Evolutionary conservation across 2,888 invertebrate species (phyloP), one percentile per base, ranked within the genome.

Genomic region (Oligia fasciuncula): DNA sequence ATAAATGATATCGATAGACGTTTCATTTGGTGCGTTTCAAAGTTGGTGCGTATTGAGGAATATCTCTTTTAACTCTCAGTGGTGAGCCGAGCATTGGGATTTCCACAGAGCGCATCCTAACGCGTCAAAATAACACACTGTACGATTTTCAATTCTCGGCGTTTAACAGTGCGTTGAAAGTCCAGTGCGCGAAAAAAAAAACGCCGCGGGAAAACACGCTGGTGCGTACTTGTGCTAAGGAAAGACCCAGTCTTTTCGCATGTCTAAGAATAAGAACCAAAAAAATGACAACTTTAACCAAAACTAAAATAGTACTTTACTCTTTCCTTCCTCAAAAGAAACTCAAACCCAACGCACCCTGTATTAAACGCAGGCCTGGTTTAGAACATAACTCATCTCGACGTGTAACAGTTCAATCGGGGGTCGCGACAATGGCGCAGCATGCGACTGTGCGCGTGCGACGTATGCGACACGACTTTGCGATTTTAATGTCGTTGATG

Each of bases 401-500:
- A 89, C 90, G 84, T 91, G 95, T 94, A 95, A 95, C 96, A 96
- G 95, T 95, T 96, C 95, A 95, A 95, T 95, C 95, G 95, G 93
- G 95, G 96, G 94, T 92, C 89, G 90, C 89, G 89, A 97, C 96
- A 97, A 97, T 93, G 87, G 96, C 94, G 87, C 96, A 95, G 95
- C 93, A 91, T 94, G 95, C 80, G 73, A 81, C 77, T 72, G 73
- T 91, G 92, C 91, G 90, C 94, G 88, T 94, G 95, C 96, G 96
- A 86, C 87, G 84, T 17, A 29, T 70, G 77, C 88, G 85, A 80
- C 70, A 75, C 79, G 75, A 80, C 81, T 84, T 81, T 90, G 91
- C 89, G 89, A 90, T 86, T 90, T 83, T 84, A 89, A 88, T 86
- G 83, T 90, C 91, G 88, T 87, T 79, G 66, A 79, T 79, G 83